These are phyloP conservation scores for Hypsibius dujardini DNA, from an alignment of 1,140 invertebrate genomes.

Conservation along the genomic window DNA sequence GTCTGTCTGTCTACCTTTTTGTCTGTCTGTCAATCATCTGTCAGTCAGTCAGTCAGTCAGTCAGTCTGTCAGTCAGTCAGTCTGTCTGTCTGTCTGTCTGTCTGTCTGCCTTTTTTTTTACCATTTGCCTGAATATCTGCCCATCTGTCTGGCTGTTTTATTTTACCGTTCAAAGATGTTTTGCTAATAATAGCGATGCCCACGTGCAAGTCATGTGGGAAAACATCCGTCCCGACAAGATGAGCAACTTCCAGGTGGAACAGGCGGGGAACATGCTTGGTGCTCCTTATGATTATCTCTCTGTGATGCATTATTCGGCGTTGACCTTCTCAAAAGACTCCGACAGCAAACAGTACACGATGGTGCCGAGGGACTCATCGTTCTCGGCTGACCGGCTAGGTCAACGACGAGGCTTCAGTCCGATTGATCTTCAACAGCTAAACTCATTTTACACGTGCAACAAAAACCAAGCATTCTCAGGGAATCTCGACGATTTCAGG, in stretches of 20 bases:
- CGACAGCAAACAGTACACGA: constrained; percentile 2
- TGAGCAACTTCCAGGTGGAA: neutral
- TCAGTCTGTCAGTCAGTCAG: no score
- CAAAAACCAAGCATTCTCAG: neutral
- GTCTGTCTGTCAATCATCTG: no score
- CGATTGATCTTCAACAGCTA: constrained; percentile 7
- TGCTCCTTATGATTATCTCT: constrained; percentile 5
- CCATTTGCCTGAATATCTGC: no score
- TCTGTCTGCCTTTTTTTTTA: no score
- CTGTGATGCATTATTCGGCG: constrained; percentile 14
- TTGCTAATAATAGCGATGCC: neutral
- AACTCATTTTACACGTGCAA: neutral
- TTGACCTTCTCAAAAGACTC: constrained; percentile 9
- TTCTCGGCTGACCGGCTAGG: neutral
- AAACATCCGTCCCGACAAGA: constrained; percentile 6
- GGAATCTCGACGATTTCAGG: neutral
- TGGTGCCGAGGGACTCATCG: neutral
- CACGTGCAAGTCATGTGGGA: constrained; percentile 1
- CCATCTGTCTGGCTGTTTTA: neutral
- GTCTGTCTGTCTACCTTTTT: no score
- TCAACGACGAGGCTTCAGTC: constrained; percentile 14
- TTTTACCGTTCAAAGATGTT: neutral
- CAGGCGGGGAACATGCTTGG: neutral
- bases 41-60: no score
- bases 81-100: no score